Conservation (phyloP, 2,888 invertebrate genomes). For the Arenicola marina region DNA sequence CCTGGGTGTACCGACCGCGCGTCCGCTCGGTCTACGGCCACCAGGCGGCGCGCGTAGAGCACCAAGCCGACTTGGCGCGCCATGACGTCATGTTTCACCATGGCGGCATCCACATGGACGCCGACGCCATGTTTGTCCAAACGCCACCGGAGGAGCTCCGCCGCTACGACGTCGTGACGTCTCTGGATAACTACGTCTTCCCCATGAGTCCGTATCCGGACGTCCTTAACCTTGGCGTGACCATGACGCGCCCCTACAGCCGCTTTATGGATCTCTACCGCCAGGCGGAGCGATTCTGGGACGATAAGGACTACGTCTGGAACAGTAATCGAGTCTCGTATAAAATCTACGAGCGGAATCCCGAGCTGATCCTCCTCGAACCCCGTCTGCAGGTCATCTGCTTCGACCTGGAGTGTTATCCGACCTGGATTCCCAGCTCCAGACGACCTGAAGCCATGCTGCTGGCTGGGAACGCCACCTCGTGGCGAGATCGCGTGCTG, state of each 20-base stretch:
- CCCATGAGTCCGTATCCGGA: conserved; percentile 30
- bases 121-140: conserved; percentile 47
- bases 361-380: no score
- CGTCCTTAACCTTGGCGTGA: conserved; percentile 29
- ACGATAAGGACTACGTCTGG: conserved; percentile 13
- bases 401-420: conserved; percentile 42
- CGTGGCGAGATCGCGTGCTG: conserved; percentile 14
- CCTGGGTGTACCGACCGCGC: not conserved
- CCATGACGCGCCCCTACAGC: conserved; percentile 36
- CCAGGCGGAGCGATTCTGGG: conserved; percentile 3
- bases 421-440: conserved; percentile 37
- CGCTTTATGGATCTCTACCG: conserved; percentile 11
- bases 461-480: conserved; percentile 42
- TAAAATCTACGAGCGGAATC: no score
- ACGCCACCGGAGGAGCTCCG: conserved; percentile 31
- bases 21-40: conserved; percentile 21
- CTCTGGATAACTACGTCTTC: conserved; percentile 40
- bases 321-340: no score
- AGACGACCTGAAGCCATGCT: conserved; percentile 28
- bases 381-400: no score
- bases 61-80: conserved; percentile 46
- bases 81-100: conserved; percentile 45
- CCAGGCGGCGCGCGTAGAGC: conserved; percentile 35
- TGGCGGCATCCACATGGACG: conserved; percentile 51
- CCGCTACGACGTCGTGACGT: conserved; percentile 39